Evolutionary conservation across 2,113 vertebrate species (phyloP).

Genomic region (Paraplagusia blochii): DNA sequence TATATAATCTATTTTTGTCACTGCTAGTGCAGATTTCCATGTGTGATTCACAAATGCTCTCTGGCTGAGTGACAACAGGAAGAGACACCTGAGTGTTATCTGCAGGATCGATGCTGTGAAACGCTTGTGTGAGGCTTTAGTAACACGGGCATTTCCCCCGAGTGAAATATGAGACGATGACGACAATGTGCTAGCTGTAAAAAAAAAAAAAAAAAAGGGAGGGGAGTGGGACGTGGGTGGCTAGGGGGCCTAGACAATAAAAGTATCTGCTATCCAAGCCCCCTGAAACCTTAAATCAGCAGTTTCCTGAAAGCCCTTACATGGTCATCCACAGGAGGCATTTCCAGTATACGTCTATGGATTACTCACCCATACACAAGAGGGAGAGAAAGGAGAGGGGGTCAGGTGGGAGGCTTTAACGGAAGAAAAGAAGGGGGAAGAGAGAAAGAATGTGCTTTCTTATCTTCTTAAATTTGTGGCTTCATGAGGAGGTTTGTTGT

Average conservation of each 20-base stretch:
- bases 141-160: slow-evolving; percentile 17
- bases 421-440: slow-evolving; percentile 9
- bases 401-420: background rate
- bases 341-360: slow-evolving; percentile 44
- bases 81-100: slow-evolving; percentile 21
- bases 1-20: background rate
- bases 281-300: slow-evolving; percentile 56
- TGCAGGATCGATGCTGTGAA: slow-evolving; percentile 12
- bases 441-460: slow-evolving; percentile 1
- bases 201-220: slow-evolving; percentile 30
- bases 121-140: slow-evolving; percentile 17
- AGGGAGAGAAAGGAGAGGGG: background rate
- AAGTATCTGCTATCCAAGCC: slow-evolving; percentile 20
- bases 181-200: slow-evolving; percentile 53
- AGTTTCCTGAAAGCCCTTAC: slow-evolving; percentile 57
- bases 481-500: slow-evolving; percentile 1
- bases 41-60: background rate
- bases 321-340: slow-evolving; percentile 50
- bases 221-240: background rate
- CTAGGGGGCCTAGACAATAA: slow-evolving; percentile 10
- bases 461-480: slow-evolving; percentile 5
- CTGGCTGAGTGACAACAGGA: background rate
- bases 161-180: slow-evolving; percentile 61
- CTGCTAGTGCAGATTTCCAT: background rate
- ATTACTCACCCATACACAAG: slow-evolving; percentile 39